Evolutionary conservation across 2,888 invertebrate species (phyloP).

Genomic region (Cryptus armator): DNA sequence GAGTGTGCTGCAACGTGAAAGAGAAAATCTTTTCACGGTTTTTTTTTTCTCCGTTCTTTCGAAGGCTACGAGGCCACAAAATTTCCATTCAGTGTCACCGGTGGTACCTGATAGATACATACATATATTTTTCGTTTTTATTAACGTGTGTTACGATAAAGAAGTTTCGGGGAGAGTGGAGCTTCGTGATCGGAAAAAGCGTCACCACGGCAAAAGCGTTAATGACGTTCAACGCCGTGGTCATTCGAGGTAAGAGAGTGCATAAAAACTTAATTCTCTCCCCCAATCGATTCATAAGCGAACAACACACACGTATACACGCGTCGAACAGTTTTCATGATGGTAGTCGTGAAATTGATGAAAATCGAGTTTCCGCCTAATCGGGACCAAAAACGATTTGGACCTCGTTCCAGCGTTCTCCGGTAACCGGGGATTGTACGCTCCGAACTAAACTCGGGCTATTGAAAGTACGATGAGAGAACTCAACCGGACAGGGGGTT

Average conservation of each 20-base stretch:
- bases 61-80: conserved; percentile 45
- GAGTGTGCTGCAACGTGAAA: conserved; percentile 44
- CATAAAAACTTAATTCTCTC: conserved; percentile 20
- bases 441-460: background rate
- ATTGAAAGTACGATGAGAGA: conserved; percentile 28
- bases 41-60: conserved; percentile 27
- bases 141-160: conserved; percentile 37
- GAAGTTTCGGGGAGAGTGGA: conserved; percentile 1
- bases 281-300: background rate
- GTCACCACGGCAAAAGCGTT: conserved; percentile 55
- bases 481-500: conserved; percentile 5
- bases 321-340: conserved; percentile 61
- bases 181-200: conserved; percentile 46
- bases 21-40: conserved; percentile 27
- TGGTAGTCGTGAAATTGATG: conserved; percentile 24
- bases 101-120: conserved; percentile 63
- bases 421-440: conserved; percentile 22
- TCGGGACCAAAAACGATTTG: conserved; percentile 29
- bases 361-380: conserved; percentile 53
- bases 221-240: conserved; percentile 59
- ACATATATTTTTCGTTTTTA: conserved; percentile 31
- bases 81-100: conserved; percentile 67
- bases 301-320: conserved; percentile 14
- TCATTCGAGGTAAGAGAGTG: conserved; percentile 62
- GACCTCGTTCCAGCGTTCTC: background rate